These are phyloP conservation scores for Pedionomus torquatus DNA, from an alignment of 2,113 vertebrate genomes.

Conservation along the genomic window DNA sequence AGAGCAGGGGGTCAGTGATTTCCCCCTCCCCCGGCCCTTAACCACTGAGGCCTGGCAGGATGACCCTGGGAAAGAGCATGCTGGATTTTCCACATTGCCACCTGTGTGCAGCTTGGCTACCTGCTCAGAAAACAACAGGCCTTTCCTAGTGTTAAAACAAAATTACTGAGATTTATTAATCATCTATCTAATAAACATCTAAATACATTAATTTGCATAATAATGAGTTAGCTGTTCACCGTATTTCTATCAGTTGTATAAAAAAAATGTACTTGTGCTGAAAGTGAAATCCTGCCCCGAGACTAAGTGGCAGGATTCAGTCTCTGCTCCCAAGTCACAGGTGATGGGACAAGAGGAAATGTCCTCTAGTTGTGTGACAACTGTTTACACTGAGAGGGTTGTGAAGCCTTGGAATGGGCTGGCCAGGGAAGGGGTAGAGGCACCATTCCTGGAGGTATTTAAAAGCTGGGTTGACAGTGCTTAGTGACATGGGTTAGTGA, in stretches of 20 bases:
- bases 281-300: neutral
- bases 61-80: conserved; percentile 59
- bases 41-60: conserved; percentile 75
- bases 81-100: conserved; percentile 47
- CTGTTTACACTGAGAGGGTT: too few species aligned
- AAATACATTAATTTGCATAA: neutral
- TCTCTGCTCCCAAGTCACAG: too few species aligned
- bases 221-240: neutral
- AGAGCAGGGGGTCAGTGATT: conserved; percentile 73
- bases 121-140: conserved; percentile 37
- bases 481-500: too few species aligned
- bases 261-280: neutral
- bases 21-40: too few species aligned
- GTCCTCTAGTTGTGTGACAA: too few species aligned
- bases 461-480: too few species aligned
- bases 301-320: neutral
- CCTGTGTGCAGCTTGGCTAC: conserved; percentile 57
- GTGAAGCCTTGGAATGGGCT: too few species aligned
- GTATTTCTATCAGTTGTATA: neutral
- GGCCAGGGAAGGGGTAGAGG: too few species aligned
- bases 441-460: too few species aligned
- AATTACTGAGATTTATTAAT: neutral
- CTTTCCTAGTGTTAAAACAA: conserved; percentile 44
- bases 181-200: neutral
- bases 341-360: too few species aligned